Percentiles rank a stretch among this genome's conserved stretches.
phyloP scores from a whole-genome alignment of 1,140 invertebrate genomes.

The Cepaea nemoralis region DNA sequence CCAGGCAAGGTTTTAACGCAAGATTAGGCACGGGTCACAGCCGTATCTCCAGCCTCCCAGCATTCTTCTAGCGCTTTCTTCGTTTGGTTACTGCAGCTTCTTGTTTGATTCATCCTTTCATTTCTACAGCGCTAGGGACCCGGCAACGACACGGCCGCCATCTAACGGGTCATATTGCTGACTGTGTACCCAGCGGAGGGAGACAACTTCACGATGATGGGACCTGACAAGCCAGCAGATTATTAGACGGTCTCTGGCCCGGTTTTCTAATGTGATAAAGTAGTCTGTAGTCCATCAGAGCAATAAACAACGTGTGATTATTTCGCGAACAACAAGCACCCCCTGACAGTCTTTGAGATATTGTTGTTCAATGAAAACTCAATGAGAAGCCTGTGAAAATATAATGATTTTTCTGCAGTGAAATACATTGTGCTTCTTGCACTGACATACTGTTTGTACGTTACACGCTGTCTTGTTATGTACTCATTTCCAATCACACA shows the following conservation, averaged over 20 bases:
- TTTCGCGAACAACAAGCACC: not conserved
- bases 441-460: not conserved
- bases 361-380: not conserved
- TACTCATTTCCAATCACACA: not conserved
- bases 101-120: not conserved
- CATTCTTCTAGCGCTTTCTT: conserved; percentile 2
- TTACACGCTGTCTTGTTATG: not conserved
- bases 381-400: not conserved
- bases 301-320: not conserved
- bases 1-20: not conserved
- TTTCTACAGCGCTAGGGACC: not conserved
- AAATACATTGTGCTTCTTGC: not conserved
- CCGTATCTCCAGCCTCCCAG: conserved; percentile 18
- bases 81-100: not conserved
- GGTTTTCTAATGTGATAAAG: not conserved
- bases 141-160: not conserved
- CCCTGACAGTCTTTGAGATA: not conserved
- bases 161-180: not conserved
- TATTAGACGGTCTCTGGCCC: not conserved
- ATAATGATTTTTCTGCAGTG: not conserved
- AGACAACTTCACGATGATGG: conserved; percentile 7
- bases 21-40: conserved; percentile 34
- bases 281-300: not conserved
- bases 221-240: not conserved
- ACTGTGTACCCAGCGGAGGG: not conserved